Percentiles rank a stretch among this genome's conserved stretches.
phyloP scores from a whole-genome alignment of 2,888 invertebrate genomes.

The Drosophila niveifrons region DNA sequence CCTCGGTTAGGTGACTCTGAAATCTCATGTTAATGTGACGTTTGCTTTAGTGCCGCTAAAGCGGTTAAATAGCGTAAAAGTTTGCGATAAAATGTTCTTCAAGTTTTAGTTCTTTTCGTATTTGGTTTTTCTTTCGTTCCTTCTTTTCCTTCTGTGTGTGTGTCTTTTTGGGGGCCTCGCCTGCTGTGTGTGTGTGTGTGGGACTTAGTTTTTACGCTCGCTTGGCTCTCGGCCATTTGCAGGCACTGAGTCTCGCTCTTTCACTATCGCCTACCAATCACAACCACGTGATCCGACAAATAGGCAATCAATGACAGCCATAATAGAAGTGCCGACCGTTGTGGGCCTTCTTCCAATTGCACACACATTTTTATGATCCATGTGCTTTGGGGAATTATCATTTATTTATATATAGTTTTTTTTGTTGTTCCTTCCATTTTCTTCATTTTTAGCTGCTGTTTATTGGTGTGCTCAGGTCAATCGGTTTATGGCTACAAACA shows the following conservation, averaged over 20 bases:
- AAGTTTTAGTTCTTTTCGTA: slow-evolving; percentile 37
- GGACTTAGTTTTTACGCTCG: slow-evolving; percentile 61
- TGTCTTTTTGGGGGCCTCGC: background rate
- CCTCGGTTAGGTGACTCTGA: slow-evolving; percentile 14
- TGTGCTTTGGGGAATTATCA: slow-evolving; percentile 44
- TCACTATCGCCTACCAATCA: slow-evolving; percentile 50
- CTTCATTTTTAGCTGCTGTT: slow-evolving; percentile 37
- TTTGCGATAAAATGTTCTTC: slow-evolving; percentile 68
- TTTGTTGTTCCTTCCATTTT: background rate
- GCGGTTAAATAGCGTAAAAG: slow-evolving; percentile 80
- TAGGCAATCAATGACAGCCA: slow-evolving; percentile 67
- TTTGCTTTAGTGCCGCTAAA: slow-evolving; percentile 71
- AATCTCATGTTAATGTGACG: slow-evolving; percentile 65
- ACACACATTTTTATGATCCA: slow-evolving; percentile 36
- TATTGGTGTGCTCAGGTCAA: slow-evolving; percentile 50
- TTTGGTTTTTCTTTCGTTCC: background rate
- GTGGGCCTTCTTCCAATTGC: background rate
- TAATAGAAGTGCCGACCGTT: slow-evolving; percentile 53
- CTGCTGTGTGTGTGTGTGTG: slow-evolving; percentile 21
- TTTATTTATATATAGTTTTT: slow-evolving; percentile 29
- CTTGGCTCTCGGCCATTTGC: slow-evolving; percentile 44
- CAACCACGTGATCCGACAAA: slow-evolving; percentile 69
- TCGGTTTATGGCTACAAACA: slow-evolving; percentile 51
- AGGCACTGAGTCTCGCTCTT: slow-evolving; percentile 5
- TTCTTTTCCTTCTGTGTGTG: background rate